Percentiles rank a stretch among this genome's conserved stretches.
Conservation (phyloP, 2,888 invertebrate species). For the Agrotis exclamationis region DNA sequence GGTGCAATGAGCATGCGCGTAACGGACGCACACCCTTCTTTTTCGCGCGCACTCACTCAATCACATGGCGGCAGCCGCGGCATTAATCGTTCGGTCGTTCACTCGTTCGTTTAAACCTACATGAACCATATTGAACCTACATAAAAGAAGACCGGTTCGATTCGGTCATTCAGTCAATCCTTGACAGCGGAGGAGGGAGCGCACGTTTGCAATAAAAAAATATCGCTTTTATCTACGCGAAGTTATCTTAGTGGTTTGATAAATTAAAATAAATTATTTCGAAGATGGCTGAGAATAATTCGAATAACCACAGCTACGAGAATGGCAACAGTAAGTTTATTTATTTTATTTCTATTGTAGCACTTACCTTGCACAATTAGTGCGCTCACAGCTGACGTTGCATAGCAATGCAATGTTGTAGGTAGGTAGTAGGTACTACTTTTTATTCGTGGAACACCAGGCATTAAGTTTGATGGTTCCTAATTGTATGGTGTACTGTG, state of each 20-base stretch:
- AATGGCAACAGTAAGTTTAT: conserved; percentile 45
- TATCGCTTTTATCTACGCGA: conserved; percentile 38
- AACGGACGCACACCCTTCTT: conserved; percentile 39
- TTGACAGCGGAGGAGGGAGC: conserved; percentile 24
- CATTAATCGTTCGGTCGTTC: conserved; percentile 46
- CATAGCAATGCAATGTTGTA: conserved; percentile 4
- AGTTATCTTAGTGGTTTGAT: conserved; percentile 20
- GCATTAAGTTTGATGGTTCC: conserved; percentile 1
- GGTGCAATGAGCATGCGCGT: conserved; percentile 44
- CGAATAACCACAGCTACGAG: conserved; percentile 32
- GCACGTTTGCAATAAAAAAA: neutral
- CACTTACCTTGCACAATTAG: conserved; percentile 16
- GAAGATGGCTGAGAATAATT: conserved; percentile 60
- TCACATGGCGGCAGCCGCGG: conserved; percentile 1
- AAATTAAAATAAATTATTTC: conserved; percentile 15
- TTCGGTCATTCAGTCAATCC: conserved; percentile 56
- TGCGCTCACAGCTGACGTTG: conserved; percentile 6
- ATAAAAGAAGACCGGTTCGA: conserved; percentile 39
- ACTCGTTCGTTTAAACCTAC: conserved; percentile 28
- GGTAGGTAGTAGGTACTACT: neutral
- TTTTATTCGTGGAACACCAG: conserved; percentile 22
- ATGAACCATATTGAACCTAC: conserved; percentile 40
- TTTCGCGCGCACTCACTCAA: conserved; percentile 48
- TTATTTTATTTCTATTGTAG: conserved; percentile 19
- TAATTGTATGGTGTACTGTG: neutral